These are phyloP conservation scores for Nasonia oneida DNA, from an alignment of 2,888 invertebrate species.

Conservation along the genomic window DNA sequence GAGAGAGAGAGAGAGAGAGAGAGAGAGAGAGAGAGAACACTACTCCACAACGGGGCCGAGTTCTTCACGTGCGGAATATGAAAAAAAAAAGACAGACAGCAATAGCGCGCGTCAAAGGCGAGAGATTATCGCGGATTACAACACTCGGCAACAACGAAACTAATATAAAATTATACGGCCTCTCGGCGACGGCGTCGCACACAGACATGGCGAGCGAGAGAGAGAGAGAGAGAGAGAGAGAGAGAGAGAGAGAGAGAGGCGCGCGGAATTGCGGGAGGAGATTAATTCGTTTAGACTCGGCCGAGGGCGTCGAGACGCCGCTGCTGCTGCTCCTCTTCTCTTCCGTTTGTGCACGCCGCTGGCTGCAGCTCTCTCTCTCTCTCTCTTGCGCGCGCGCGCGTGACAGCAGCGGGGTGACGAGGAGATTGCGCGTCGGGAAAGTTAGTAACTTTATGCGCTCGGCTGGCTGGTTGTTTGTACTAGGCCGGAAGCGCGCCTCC, in stretches of 20 bases:
- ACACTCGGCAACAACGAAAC: conserved; percentile 64
- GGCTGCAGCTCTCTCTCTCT: conserved; percentile 61
- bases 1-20: too few species aligned
- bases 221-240: too few species aligned
- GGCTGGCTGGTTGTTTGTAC: conserved; percentile 72
- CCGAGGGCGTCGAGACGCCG: conserved; percentile 66
- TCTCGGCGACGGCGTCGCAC: conserved; percentile 7
- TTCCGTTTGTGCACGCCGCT: conserved; percentile 59
- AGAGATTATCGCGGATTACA: conserved; percentile 36
- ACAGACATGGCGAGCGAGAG: background rate
- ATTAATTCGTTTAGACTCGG: conserved; percentile 70
- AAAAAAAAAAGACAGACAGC: background rate
- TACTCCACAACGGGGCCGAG: background rate
- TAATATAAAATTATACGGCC: conserved; percentile 64
- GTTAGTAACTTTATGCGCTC: conserved; percentile 74
- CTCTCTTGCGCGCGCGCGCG: conserved; percentile 56
- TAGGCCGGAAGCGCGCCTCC: conserved; percentile 68
- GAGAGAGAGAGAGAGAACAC: background rate
- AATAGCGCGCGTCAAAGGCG: conserved; percentile 31
- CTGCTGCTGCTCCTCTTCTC: conserved; percentile 19
- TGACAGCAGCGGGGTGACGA: conserved; percentile 68
- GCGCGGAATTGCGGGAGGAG: conserved; percentile 53
- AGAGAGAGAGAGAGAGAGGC: background rate
- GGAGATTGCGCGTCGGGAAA: conserved; percentile 72
- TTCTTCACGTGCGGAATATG: background rate